Percentiles rank a stretch among this genome's conserved stretches.
Evolutionary conservation across 2,888 invertebrate species (phyloP).

Genomic region (Charanyca ferruginea): DNA sequence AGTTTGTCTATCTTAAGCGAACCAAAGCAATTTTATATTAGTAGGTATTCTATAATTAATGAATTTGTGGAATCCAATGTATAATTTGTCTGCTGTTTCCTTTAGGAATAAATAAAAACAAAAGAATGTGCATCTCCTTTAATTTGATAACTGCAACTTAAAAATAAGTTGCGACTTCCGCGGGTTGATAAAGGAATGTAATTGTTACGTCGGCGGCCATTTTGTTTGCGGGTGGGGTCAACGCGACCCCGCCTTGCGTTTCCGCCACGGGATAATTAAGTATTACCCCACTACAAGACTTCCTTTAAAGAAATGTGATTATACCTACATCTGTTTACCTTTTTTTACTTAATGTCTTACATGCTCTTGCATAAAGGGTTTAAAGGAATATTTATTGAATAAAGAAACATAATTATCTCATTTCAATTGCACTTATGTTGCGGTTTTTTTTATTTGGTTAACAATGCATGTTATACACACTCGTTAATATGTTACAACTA

Average conservation of each 20-base stretch:
- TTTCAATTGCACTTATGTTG: conserved; percentile 43
- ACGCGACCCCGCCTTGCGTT: conserved; percentile 88
- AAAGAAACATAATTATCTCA: conserved; percentile 55
- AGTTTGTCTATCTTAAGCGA: conserved; percentile 32
- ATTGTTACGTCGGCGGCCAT: conserved; percentile 88
- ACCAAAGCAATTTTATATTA: too few relatives aligned
- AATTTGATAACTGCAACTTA: conserved; percentile 69
- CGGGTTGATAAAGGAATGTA: conserved; percentile 80
- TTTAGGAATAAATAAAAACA: conserved; percentile 14
- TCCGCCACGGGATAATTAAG: conserved; percentile 89
- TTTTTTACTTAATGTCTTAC: conserved; percentile 64
- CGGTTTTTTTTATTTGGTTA: conserved; percentile 19
- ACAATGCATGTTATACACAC: conserved; percentile 11
- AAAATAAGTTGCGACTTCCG: conserved; percentile 79
- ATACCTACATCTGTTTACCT: conserved; percentile 75
- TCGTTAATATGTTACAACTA: conserved; percentile 1
- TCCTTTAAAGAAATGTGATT: conserved; percentile 83
- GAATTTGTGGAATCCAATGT: background rate
- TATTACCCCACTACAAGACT: conserved; percentile 86
- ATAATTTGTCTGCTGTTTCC: conserved; percentile 14
- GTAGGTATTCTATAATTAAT: too few relatives aligned
- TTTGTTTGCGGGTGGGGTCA: conserved; percentile 90
- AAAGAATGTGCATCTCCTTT: conserved; percentile 48
- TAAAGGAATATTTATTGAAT: conserved; percentile 33
- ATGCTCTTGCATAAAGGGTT: conserved; percentile 38